Evolutionary conservation across 37 sponge, comb jelly and placozoan species (phyloP).

Genomic region (Oscarella lobularis): DNA sequence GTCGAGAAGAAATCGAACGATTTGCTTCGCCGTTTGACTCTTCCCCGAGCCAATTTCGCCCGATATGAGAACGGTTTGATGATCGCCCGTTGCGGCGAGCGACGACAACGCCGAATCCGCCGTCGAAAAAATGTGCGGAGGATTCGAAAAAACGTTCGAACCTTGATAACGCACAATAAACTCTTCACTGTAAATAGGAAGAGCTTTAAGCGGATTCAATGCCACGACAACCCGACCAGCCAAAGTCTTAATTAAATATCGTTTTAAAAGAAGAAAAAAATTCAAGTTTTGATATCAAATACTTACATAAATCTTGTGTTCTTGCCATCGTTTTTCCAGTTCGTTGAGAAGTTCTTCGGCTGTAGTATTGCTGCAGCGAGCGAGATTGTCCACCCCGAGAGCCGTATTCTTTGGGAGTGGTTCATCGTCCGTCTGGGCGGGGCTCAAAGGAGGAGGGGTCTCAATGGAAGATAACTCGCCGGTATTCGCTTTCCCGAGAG

Average conservation of each 20-base stretch:
- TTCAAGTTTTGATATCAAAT: background rate
- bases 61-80: background rate
- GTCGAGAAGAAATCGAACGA: background rate
- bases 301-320: background rate
- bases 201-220: background rate
- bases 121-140: background rate
- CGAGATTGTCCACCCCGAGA: background rate
- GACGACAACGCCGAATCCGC: background rate
- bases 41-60: background rate
- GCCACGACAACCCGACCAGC: background rate
- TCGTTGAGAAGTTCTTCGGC: background rate
- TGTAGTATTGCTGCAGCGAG: background rate
- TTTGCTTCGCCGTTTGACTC: background rate
- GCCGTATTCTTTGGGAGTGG: no score
- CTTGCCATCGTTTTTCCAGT: background rate
- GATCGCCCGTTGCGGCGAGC: background rate
- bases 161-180: background rate
- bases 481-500: no score
- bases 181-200: background rate
- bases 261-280: no score
- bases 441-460: no score
- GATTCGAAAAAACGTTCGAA: background rate
- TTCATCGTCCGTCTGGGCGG: no score
- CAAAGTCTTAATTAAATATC: background rate
- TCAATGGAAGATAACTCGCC: no score